Percentiles rank a stretch among this genome's conserved stretches.
These are phyloP conservation scores for Yasuhikotakia modesta DNA, from an alignment of 2,797 vertebrate genomes.

Conservation along the genomic window DNA sequence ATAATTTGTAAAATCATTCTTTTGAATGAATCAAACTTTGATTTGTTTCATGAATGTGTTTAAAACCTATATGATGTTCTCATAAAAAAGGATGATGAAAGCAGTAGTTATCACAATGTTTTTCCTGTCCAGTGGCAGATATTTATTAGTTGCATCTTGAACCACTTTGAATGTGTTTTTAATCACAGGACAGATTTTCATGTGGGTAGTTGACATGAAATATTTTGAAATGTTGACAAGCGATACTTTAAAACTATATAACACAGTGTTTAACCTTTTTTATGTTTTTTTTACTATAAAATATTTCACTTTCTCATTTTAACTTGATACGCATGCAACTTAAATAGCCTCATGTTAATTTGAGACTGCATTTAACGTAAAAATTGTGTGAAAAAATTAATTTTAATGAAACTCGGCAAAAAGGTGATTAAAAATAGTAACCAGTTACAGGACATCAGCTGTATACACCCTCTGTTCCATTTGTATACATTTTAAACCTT, in stretches of 20 bases:
- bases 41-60: background rate
- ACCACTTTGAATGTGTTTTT: background rate
- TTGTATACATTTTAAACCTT: background rate
- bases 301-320: too few species aligned
- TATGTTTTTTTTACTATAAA: too few species aligned
- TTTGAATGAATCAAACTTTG: background rate
- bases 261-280: background rate
- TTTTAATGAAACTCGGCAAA: background rate
- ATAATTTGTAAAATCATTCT: too few species aligned
- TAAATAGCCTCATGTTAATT: background rate
- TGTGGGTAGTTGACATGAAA: background rate
- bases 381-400: background rate
- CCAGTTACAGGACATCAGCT: background rate
- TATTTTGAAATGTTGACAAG: background rate
- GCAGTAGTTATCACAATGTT: background rate
- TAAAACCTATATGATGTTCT: background rate
- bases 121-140: background rate
- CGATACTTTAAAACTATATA: background rate
- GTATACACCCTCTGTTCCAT: background rate
- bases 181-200: conserved; percentile 6
- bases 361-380: background rate
- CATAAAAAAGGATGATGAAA: background rate
- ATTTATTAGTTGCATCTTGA: background rate
- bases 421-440: background rate
- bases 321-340: too few species aligned